These are phyloP conservation scores for Acronicta aceris DNA, from an alignment of 2,888 invertebrate genomes.

Conservation along the genomic window DNA sequence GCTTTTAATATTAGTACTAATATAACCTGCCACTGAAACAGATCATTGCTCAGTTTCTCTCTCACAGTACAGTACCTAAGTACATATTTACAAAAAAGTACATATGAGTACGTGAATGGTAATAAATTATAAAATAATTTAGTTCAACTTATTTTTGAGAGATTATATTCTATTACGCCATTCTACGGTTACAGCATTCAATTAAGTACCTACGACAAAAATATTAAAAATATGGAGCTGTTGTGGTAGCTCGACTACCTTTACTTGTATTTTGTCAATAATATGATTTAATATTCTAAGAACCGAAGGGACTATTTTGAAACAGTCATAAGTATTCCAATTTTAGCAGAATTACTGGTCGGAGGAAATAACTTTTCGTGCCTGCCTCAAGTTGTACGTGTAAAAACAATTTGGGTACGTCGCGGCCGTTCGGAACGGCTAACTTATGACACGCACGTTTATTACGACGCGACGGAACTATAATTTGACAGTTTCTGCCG, in stretches of 20 bases:
- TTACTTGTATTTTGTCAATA: conserved; percentile 1
- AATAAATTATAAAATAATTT: conserved; percentile 29
- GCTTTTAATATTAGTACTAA: conserved; percentile 84
- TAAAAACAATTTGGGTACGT: too few species aligned
- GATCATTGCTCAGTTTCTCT: conserved; percentile 79
- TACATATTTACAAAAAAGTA: conserved; percentile 29
- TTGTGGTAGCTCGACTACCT: too few species aligned
- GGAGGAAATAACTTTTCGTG: too few species aligned
- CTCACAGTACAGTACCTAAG: conserved; percentile 23
- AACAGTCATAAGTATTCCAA: too few species aligned
- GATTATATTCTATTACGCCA: conserved; percentile 21
- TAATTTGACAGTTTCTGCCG: too few species aligned
- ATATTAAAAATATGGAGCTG: conserved; percentile 2
- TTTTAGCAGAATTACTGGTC: too few species aligned
- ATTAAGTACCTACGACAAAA: not conserved
- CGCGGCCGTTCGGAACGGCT: too few species aligned
- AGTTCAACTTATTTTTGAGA: conserved; percentile 17
- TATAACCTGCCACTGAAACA: conserved; percentile 86
- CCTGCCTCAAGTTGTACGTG: too few species aligned
- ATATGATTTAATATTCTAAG: not conserved
- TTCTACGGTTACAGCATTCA: not conserved
- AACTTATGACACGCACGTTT: too few species aligned
- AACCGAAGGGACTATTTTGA: too few species aligned
- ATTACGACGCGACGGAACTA: too few species aligned
- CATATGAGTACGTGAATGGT: too few species aligned